Conservation (phyloP, 37 sponge, comb jelly and placozoan species). For the Geodia barretti region DNA sequence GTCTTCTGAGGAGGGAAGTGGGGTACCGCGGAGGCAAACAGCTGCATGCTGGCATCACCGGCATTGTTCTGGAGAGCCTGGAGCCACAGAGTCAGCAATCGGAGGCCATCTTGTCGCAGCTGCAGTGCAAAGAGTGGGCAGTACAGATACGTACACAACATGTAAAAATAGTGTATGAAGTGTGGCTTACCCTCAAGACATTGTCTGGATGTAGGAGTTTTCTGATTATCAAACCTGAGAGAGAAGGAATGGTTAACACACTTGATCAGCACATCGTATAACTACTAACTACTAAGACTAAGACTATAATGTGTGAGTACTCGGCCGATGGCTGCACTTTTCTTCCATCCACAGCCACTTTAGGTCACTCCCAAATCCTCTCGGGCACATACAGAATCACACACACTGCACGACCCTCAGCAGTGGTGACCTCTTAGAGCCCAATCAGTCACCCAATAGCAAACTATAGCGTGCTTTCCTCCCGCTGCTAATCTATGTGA, state of each 20-base stretch:
- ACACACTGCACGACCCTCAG: not conserved
- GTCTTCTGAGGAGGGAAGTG: conserved; percentile 83
- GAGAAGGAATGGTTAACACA: not conserved
- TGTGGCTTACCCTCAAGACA: conserved; percentile 1
- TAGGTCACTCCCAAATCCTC: not conserved
- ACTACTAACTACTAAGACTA: not conserved
- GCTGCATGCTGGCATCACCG: conserved; percentile 74
- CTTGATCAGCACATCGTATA: not conserved
- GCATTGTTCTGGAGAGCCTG: conserved; percentile 81
- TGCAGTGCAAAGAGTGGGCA: conserved; percentile 7
- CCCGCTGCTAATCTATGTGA: no score
- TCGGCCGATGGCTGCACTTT: not conserved
- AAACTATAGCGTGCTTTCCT: no score
- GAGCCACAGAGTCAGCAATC: conserved; percentile 80
- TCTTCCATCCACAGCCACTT: not conserved
- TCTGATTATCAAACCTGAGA: conserved; percentile 69
- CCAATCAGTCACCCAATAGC: no score
- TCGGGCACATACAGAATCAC: not conserved
- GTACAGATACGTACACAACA: not conserved
- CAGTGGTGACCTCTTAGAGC: no score
- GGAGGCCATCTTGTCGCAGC: conserved; percentile 72
- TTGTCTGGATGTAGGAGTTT: conserved; percentile 86
- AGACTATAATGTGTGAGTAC: not conserved
- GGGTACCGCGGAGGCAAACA: conserved; percentile 83
- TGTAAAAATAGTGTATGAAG: not conserved